These are phyloP conservation scores for Melitaea cinxia DNA, from an alignment of 1,140 invertebrate genomes.

Conservation along the genomic window DNA sequence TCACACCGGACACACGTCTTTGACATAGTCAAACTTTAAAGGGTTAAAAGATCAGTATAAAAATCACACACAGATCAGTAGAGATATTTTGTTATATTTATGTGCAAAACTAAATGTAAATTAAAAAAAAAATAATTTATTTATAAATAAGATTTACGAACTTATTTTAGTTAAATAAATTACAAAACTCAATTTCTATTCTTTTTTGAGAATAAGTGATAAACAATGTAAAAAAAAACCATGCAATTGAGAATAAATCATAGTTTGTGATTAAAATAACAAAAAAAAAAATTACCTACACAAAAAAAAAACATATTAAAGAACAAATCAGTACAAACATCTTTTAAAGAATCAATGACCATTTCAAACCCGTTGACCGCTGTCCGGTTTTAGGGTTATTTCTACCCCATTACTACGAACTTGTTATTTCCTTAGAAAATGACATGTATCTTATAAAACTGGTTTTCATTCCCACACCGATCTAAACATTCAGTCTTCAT, in stretches of 20 bases:
- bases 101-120: background rate
- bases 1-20: conserved; percentile 29
- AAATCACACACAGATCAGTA: too few species aligned
- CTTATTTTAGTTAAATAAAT: too few species aligned
- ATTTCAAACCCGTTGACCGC: conserved; percentile 6
- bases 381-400: background rate
- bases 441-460: background rate
- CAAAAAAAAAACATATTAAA: too few species aligned
- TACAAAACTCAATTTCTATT: too few species aligned
- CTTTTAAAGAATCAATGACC: background rate
- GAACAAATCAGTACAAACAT: too few species aligned
- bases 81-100: background rate
- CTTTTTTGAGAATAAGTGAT: too few species aligned
- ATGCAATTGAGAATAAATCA: too few species aligned
- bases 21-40: background rate
- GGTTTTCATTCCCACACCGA: background rate
- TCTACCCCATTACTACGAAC: conserved; percentile 2
- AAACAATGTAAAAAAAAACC: too few species aligned
- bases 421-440: conserved; percentile 8
- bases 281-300: too few species aligned
- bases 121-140: too few species aligned
- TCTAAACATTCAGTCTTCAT: conserved; percentile 19
- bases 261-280: too few species aligned
- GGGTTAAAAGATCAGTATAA: conserved; percentile 6
- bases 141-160: too few species aligned